Base-by-base conservation (phyloP, 2,888 invertebrate species). In the Eubasilissa splendida region DNA sequence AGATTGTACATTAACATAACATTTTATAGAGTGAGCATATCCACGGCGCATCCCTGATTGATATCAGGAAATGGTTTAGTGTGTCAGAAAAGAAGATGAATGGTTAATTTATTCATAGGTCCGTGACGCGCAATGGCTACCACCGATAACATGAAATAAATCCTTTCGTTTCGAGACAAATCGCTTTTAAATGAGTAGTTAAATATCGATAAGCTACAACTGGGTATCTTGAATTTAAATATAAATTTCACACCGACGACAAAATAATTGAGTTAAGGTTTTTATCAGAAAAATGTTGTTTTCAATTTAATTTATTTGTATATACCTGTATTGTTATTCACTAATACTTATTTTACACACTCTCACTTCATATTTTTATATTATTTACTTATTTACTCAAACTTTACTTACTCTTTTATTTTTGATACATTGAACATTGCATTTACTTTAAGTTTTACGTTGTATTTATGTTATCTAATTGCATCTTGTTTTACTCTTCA, bases 41-140 rank as follows among this genome's bases (percentile, higher is more conserved):
- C 56, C 77, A 77, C 74, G 68, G 60, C 60, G 75, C 58, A 81
- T 77, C 68, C 56, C 80, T 76, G 80, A 80, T 80, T 80, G 80
- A 80, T 80, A 78, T 81, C 75, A 70, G 70, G 74, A 68, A 65
- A 78, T 79, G 76, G 78, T 81, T 81, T 81, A 80, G 59, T 81
- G 65, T 42, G 68, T 53, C 70, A 10, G 70, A 52, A 31, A 33
- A 14, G 22, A 68, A 53, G 70, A 70, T 53, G 70, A 70, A 70
- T 70, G 70, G 70, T 70, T 70, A 70, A 70, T 70, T 70, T 70
- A 70, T 70, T 70, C 70, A 10, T 22, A 54, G 54, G 22, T 9
- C 70, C 70, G 50, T 54, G 70, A 70, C 70, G 31, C 22, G 70
- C 22, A 31, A 22, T 31, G 70, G 54, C 70, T 53, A 70, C 70